Percentiles rank a stretch among this genome's conserved stretches.
Conservation (phyloP, 2,113 vertebrate genomes). For the Istiophorus platypterus region DNA sequence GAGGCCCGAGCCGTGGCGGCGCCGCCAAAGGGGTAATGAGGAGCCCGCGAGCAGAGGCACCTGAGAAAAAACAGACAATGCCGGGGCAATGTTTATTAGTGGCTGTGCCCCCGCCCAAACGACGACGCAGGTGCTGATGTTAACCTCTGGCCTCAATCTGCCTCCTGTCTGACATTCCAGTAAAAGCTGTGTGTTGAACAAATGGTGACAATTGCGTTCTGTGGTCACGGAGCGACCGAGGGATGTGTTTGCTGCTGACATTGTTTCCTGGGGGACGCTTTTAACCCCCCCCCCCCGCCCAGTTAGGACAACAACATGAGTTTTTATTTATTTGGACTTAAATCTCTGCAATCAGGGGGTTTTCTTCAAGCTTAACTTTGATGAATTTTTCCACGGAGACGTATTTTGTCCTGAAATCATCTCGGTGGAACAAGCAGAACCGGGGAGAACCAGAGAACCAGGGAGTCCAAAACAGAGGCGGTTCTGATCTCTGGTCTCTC, state of each 20-base stretch:
- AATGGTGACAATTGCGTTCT: constrained; percentile 30
- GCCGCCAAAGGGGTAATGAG: constrained; percentile 61
- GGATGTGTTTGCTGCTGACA: not conserved
- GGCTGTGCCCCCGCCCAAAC: not conserved
- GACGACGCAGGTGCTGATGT: not conserved
- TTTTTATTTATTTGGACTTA: not conserved
- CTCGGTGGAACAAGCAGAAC: no score
- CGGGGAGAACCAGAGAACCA: no score
- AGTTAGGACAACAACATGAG: not conserved
- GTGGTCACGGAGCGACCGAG: not conserved
- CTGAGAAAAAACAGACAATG: constrained; percentile 23
- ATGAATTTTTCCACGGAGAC: no score
- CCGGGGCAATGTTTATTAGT: constrained; percentile 16
- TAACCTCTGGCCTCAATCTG: constrained; percentile 59
- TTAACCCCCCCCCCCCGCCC: no score
- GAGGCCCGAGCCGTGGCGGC: constrained; percentile 15
- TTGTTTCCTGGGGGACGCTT: not conserved
- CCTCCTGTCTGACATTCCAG: constrained; percentile 9
- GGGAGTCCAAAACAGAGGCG: no score
- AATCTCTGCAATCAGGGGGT: no score
- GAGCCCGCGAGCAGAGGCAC: constrained; percentile 30
- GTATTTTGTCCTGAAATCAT: no score
- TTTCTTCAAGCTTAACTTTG: no score
- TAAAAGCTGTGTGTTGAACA: constrained; percentile 11
- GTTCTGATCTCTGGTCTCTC: no score